Base-by-base conservation (phyloP, 2,113 vertebrate genomes). In the Aythya baeri region DNA sequence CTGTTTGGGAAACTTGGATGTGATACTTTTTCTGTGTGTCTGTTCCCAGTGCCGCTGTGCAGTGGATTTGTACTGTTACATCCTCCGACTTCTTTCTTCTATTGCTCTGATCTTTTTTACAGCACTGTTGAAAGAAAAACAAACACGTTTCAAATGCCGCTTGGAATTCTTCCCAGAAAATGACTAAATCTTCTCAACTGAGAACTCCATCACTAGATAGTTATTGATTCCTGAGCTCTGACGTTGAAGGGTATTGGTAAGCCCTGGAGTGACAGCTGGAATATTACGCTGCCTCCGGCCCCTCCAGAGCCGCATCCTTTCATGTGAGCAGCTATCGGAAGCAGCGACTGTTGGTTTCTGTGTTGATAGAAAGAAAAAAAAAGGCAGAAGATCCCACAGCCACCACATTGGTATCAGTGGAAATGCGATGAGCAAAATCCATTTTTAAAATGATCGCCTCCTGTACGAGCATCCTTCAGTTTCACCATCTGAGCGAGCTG, bases 111-210 rank as follows among this genome's bases (percentile, higher is more conserved):
- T 36, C n/a, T 31, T 70, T 74, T 59, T 65, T 49, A 20, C 17
- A 29, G 49, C 7, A 2, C n/a, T 36, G 63, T 5, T 18, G 57
- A 34, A 55, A 87, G 43, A 66, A 59, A 54, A 50, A 68, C 46
- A 73, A 70, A 16, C 22, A 15, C 0, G 0, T 63, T 75, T 46
- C 26, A 78, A 86, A 29, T 13, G 8, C 23, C 66, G 31, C 17
- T 55, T 93, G 86, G 61, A 94, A 79, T 87, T 79, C 66, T 89
- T 92, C 62, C 66, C 91, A 94, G 83, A 78, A 83, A 88, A 34
- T 18, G 17, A 63, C 65, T 82, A 27, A 57, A 68, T 50, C 27
- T 79, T 32, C 54, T 62, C 58, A 87, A 86, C 63, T 25, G 59
- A 89, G 72, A 73, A 29, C 72, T 83, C 75, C 54, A 21, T n/a